Evolutionary conservation across 2,113 vertebrate species (phyloP).

Genomic region (Datnioides undecimradiatus): DNA sequence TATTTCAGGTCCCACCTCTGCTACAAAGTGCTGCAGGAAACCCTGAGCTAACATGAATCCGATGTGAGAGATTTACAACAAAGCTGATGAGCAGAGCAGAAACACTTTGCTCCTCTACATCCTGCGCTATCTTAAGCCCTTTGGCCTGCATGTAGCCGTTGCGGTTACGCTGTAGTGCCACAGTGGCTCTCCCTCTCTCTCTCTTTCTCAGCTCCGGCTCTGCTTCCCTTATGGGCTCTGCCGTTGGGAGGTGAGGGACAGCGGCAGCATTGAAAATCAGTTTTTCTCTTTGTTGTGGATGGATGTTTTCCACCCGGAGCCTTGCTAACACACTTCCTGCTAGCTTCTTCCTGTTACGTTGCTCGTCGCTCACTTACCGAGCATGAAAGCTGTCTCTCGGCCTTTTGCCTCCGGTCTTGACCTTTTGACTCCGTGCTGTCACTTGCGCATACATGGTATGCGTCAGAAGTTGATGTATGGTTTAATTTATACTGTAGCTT

Average conservation of each 20-base stretch:
- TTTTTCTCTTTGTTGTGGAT: not conserved
- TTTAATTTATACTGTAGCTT: not conserved
- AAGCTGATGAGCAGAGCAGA: not conserved
- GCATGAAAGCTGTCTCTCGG: not conserved
- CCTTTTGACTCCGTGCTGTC: not conserved
- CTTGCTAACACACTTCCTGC: not conserved
- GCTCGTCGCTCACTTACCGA: not conserved
- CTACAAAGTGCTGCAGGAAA: not conserved
- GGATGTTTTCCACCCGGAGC: not conserved
- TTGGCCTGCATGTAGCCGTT: slow-evolving; percentile 43
- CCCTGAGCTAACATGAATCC: not conserved
- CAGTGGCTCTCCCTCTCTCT: slow-evolving; percentile 17
- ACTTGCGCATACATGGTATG: not conserved
- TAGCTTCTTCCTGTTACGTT: not conserved
- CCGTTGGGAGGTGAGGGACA: slow-evolving; percentile 46
- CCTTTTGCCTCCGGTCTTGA: not conserved
- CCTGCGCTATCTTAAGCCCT: slow-evolving; percentile 36
- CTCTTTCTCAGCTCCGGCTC: slow-evolving; percentile 38
- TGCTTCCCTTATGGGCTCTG: slow-evolving; percentile 40
- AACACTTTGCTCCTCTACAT: not conserved
- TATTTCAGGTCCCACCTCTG: not conserved
- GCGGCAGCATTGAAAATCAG: not conserved
- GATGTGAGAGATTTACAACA: not conserved
- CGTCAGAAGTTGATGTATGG: not conserved
- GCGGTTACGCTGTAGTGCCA: slow-evolving; percentile 57